Evolutionary conservation across 2,797 vertebrate species (phyloP).

Genomic region (Rhadinocentrus ornatus): DNA sequence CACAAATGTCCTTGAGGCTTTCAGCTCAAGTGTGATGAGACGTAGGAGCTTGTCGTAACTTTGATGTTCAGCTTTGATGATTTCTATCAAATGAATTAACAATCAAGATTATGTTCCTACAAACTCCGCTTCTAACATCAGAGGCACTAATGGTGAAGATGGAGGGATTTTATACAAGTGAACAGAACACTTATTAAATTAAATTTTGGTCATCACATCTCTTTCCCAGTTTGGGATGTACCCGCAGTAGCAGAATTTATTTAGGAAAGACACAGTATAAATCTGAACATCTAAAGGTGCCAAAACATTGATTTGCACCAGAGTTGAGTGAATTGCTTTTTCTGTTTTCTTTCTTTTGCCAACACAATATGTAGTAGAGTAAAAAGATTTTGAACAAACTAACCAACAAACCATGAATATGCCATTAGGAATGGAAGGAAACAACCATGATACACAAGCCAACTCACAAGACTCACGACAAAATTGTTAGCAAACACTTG

Average conservation of each 20-base stretch:
- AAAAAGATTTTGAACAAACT: not conserved
- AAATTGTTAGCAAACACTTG: not conserved
- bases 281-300: not conserved
- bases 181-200: too few species aligned
- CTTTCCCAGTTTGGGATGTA: too few species aligned
- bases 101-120: conserved; percentile 4
- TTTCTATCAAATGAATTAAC: conserved; percentile 18
- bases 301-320: not conserved
- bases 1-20: conserved; percentile 8
- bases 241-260: not conserved
- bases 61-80: conserved; percentile 53
- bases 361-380: conserved; percentile 4
- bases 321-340: not conserved
- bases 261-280: not conserved
- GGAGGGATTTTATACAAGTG: not conserved
- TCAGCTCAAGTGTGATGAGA: conserved; percentile 39
- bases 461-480: not conserved
- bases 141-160: not conserved
- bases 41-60: conserved; percentile 26
- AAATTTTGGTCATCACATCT: too few species aligned
- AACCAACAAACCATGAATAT: not conserved
- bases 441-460: not conserved
- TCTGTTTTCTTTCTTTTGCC: conserved; percentile 16
- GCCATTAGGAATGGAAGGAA: not conserved
- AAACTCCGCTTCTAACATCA: not conserved